Evolutionary conservation across 2,797 vertebrate genomes (phyloP), one percentile per base, ranked within the genome.

Genomic region (Serranus cabrilla): DNA sequence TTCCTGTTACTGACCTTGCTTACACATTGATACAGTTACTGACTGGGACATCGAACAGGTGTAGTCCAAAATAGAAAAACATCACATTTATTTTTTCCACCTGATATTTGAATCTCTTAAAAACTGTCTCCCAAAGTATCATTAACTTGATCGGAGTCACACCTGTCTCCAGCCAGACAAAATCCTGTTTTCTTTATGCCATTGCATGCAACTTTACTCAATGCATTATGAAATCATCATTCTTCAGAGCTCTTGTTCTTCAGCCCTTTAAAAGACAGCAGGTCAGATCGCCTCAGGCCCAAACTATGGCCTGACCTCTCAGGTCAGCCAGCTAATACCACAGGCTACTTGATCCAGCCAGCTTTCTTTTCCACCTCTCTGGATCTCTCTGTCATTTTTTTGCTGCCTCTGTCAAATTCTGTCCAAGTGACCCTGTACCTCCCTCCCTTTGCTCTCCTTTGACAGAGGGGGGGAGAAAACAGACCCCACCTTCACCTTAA

Each of bases 401-500:
- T 77, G 42, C 64, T 76, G 27, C 62, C 18, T 73, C 31, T 83
- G 54, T 76, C 61, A 84, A 71, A 49, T 52, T 75, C 46, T 69
- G 57, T 70, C 76, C 56, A 61, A 9, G 65, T 61, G 62, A 77
- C 59, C 39, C 63, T 18, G 8, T 62, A 40, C 31, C 47, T 47
- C 14, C 59, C 45, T 42, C 58, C 11, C 25, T 52, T 74, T 39
- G 23, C 51, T 63, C 1, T 56, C 18, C 34, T 25, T 63, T 71
- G 51, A 65, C 45, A 51, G 50, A 63, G 20, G 3, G 42, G 20
- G 11, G 51, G 39, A 17, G 12, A 43, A 47, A 62, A 27, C 20
- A 78, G 76, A 74, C 63, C 83, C 77, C 70, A 60, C 73, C 70
- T 85, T 91, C 74, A 52, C 0, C 88, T 90, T 71, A 74, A 78